Evolutionary conservation across 2,888 invertebrate genomes (phyloP).

Genomic region (Pristionchus arcanus): DNA sequence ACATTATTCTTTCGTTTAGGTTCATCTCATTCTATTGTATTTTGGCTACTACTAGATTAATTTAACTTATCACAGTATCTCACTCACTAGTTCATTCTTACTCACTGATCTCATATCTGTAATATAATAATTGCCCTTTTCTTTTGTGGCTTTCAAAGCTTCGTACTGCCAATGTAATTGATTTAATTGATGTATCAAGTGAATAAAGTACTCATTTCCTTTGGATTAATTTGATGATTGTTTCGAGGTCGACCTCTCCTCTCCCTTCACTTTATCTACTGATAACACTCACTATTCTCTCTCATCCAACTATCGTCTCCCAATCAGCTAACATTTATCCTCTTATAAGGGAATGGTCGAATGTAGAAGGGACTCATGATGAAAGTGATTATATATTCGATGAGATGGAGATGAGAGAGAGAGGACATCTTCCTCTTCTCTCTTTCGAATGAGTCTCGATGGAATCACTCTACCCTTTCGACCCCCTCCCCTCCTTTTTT

Average conservation of each 20-base stretch:
- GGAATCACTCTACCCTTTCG: not conserved
- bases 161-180: not conserved
- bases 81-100: not conserved
- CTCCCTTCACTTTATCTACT: not conserved
- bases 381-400: not conserved
- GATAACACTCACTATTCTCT: not conserved
- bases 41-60: not conserved
- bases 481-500: not conserved
- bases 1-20: not conserved
- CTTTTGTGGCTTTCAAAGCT: not conserved
- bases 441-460: not conserved
- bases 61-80: conserved; percentile 6
- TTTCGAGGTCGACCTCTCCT: conserved; percentile 13
- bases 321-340: not conserved
- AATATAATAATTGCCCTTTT: not conserved
- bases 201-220: not conserved
- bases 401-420: not conserved
- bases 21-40: conserved; percentile 2
- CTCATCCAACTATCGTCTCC: not conserved
- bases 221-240: not conserved
- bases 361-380: not conserved
- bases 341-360: not conserved
- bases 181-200: not conserved
- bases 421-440: too few relatives aligned
- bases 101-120: not conserved